Conservation (phyloP, 1,140 invertebrate genomes). For the Streblospio benedicti region DNA sequence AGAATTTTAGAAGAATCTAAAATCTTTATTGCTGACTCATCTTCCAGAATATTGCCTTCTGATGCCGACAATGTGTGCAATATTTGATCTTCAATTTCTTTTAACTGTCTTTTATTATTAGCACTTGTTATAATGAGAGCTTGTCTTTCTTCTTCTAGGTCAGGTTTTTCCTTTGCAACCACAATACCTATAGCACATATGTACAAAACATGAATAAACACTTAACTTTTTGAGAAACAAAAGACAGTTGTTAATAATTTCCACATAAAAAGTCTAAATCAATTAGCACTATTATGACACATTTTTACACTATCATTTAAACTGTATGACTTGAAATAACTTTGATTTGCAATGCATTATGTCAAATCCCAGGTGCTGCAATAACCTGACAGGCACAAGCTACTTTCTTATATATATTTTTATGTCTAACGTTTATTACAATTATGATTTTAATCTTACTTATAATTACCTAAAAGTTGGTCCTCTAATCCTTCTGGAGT, state of each 20-base stretch:
- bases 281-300: no score
- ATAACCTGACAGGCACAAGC: no score
- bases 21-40: conserved; percentile 47
- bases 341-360: background rate
- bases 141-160: conserved; percentile 47
- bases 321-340: background rate
- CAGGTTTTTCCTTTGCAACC: conserved; percentile 46
- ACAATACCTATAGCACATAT: conserved; percentile 5
- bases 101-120: conserved; percentile 43
- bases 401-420: no score
- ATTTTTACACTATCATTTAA: no score
- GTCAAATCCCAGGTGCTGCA: no score
- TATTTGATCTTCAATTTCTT: conserved; percentile 50
- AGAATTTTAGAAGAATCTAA: conserved; percentile 47
- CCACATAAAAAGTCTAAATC: no score
- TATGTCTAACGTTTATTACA: no score
- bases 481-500: conserved; percentile 49
- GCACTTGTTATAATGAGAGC: conserved; percentile 46
- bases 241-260: no score
- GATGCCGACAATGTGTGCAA: conserved; percentile 45
- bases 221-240: no score
- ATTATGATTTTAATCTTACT: no score
- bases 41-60: conserved; percentile 49
- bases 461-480: conserved; percentile 48
- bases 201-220: no score